Base-by-base conservation (phyloP, 1,140 invertebrate genomes). In the Diorhabda elongata region DNA sequence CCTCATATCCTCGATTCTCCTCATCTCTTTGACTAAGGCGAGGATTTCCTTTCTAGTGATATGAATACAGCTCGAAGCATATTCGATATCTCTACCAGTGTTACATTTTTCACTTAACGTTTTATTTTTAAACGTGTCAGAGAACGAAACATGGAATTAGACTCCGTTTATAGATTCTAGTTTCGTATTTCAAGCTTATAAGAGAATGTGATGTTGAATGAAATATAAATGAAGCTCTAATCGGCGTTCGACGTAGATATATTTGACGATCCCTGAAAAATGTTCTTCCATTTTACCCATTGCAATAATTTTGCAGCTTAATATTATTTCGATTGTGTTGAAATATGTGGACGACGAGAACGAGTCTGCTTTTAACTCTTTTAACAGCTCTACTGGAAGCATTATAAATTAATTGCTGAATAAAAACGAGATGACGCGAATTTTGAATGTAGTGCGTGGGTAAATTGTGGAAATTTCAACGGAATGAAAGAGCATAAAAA, bases 161-260 rank as follows among this genome's bases (percentile, higher is more conserved):
- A 6, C 47, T 52, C 47, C n/a, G 26, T 52, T 52, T 52, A 52
- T 52, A n/a, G 6, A 52, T 52, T 52, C 47, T n/a, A 8, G 47
- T 52, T 8, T n/a, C 47, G 47, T 52, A 52, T n/a, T n/a, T 52
- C 47, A 52, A 26, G 47, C 47, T 52, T 52, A 52, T 52, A 52
- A 52, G n/a, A 52, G 47, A 52, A 52, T 52, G 47, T 52, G 47
- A 52, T 52, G n/a, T 52, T 52, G 47, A 52, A 52, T 52, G 47
- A 52, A 52, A 52, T 52, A 52, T 52, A 52, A 52, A 52, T 52
- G 47, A 52, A 52, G 47, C 47, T 52, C n/a, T 52, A 52, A 52
- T 52, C 47, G 47, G 6, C 6, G 3, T 52, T 52, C 47, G 47
- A 52, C 47, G 47, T 26, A 26, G 47, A 52, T 8, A 52, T 52